These are phyloP conservation scores for Origma solitaria DNA, from an alignment of 2,113 vertebrate species.

Conservation along the genomic window DNA sequence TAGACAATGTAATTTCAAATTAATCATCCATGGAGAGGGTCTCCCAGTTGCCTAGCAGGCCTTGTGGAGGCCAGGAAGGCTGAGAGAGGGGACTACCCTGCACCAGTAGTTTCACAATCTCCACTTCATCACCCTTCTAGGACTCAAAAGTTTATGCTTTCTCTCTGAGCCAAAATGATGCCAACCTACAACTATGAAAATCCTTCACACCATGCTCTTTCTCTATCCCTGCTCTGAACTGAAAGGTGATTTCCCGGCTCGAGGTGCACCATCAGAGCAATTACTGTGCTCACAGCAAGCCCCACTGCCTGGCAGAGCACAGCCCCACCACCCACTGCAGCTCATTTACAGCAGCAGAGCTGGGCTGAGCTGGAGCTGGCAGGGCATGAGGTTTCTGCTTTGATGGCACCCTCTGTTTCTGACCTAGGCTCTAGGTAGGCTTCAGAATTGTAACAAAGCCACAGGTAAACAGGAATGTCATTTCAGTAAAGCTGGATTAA, in stretches of 20 bases:
- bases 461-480: accelerated
- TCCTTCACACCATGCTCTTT: neutral
- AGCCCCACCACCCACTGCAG: neutral
- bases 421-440: neutral
- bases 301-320: neutral
- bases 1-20: neutral
- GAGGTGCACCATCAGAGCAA: neutral
- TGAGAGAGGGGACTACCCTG: neutral
- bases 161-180: neutral
- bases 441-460: neutral
- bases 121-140: neutral
- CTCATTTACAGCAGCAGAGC: neutral
- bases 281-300: neutral
- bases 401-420: neutral
- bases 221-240: neutral
- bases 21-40: neutral
- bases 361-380: neutral
- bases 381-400: neutral
- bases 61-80: neutral
- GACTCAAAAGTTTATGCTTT: neutral
- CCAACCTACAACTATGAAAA: neutral
- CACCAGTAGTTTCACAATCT: neutral
- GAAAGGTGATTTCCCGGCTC: neutral
- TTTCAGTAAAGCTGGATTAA: neutral
- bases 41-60: neutral